phyloP scores from a whole-genome alignment of 2,888 invertebrate genomes.

The Melieria omissa region DNA sequence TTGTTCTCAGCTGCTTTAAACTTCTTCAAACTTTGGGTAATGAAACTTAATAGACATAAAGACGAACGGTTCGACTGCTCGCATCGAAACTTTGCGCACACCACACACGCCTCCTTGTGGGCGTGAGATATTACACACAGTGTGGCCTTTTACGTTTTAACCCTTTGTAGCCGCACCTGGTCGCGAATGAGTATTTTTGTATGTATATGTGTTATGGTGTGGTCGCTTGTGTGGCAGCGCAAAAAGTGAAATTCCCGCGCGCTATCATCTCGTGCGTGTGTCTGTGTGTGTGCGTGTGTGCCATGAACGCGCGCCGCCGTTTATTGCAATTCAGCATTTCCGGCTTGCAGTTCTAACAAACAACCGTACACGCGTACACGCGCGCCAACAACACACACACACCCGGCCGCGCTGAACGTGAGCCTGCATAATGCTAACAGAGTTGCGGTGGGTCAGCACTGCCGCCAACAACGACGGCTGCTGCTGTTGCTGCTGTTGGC shows the following conservation, averaged over 20 bases:
- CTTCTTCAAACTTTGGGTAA: no score
- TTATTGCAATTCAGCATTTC: slow-evolving; percentile 28
- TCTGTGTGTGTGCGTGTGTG: not conserved
- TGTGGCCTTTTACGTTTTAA: no score
- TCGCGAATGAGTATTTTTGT: not conserved
- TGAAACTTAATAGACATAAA: no score
- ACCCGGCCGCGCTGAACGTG: not conserved
- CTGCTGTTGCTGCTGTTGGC: not conserved
- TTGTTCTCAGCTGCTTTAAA: no score
- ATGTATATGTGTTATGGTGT: not conserved
- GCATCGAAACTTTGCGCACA: no score
- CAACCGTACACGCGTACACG: not conserved
- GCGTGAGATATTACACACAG: no score
- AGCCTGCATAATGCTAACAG: not conserved
- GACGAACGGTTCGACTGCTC: no score
- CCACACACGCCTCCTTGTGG: no score
- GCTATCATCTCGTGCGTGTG: not conserved
- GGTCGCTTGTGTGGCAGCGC: not conserved
- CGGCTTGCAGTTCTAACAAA: slow-evolving; percentile 13
- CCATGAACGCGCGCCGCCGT: no score
- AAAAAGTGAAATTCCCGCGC: not conserved
- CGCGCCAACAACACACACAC: no score
- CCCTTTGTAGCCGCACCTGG: no score
- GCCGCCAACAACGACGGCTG: not conserved
- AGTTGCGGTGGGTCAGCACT: not conserved